phyloP scores from a whole-genome alignment of 2,113 vertebrate species.

The Perca fluviatilis region DNA sequence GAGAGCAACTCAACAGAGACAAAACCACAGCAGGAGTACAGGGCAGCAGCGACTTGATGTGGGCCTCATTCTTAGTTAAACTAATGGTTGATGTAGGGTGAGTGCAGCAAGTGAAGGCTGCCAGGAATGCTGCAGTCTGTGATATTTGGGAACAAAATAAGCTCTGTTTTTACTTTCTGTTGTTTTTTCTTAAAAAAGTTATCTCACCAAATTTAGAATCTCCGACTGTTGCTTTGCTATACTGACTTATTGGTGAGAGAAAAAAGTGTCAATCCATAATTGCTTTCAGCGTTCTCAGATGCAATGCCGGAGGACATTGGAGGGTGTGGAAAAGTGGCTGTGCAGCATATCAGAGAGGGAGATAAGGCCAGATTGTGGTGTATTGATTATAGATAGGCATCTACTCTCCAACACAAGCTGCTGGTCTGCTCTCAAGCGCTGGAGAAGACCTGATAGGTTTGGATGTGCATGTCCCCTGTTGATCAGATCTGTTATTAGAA shows the following conservation, averaged over 20 bases:
- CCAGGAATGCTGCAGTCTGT: background rate
- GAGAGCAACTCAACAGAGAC: conserved; percentile 47
- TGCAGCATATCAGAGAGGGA: conserved; percentile 68
- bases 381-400: conserved; percentile 82
- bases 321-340: conserved; percentile 72
- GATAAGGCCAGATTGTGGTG: conserved; percentile 79
- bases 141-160: conserved; percentile 12
- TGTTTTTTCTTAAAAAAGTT: conserved; percentile 28
- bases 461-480: conserved; percentile 50
- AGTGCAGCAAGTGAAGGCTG: background rate
- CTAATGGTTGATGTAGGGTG: conserved; percentile 18
- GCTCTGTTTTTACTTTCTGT: background rate
- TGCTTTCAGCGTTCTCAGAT: conserved; percentile 65
- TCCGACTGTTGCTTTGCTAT: conserved; percentile 8
- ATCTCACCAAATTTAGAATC: conserved; percentile 38
- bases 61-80: conserved; percentile 57
- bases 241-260: conserved; percentile 62
- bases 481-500: conserved; percentile 64
- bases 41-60: conserved; percentile 1
- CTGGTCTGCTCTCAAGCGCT: conserved; percentile 46
- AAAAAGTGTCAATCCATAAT: conserved; percentile 73
- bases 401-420: conserved; percentile 73
- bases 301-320: conserved; percentile 56
- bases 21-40: conserved; percentile 42
- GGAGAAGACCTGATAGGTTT: conserved; percentile 59